phyloP scores from a whole-genome alignment of 2,113 vertebrate genomes.

The Cromileptes altivelis region DNA sequence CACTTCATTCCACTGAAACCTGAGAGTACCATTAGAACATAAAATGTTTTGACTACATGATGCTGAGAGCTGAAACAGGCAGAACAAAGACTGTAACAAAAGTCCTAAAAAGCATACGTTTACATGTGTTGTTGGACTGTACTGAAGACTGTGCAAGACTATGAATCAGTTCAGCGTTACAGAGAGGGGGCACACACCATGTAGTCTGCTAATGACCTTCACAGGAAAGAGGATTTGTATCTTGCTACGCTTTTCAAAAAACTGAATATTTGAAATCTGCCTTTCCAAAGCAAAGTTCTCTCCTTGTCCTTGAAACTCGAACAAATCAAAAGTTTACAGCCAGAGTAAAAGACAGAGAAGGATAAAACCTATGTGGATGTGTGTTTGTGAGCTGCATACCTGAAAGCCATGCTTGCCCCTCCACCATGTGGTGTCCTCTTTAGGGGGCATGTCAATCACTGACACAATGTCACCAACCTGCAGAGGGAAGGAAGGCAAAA shows the following conservation, averaged over 20 bases:
- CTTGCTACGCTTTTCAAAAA: conserved; percentile 22
- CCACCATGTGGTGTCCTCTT: conserved; percentile 99
- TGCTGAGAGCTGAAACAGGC: background rate
- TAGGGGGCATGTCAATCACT: conserved; percentile 98
- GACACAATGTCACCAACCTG: conserved; percentile 99
- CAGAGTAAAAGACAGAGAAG: background rate
- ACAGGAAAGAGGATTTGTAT: conserved; percentile 45
- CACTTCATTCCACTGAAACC: no score
- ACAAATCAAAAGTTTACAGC: conserved; percentile 35
- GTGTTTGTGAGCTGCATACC: conserved; percentile 79
- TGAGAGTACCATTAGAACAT: no score
- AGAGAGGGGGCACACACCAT: background rate
- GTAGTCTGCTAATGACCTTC: conserved; percentile 37
- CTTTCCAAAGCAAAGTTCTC: conserved; percentile 1
- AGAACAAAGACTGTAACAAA: background rate
- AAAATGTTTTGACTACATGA: background rate
- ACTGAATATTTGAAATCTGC: conserved; percentile 15
- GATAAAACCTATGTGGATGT: background rate
- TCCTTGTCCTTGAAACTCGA: conserved; percentile 35
- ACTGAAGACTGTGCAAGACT: background rate
- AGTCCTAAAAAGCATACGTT: background rate
- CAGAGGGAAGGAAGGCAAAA: background rate
- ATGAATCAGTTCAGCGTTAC: conserved; percentile 23
- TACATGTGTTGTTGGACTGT: background rate
- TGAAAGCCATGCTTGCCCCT: conserved; percentile 98